phyloP scores from a whole-genome alignment of 2,797 vertebrate species.

The Pseudomugil tenellus region DNA sequence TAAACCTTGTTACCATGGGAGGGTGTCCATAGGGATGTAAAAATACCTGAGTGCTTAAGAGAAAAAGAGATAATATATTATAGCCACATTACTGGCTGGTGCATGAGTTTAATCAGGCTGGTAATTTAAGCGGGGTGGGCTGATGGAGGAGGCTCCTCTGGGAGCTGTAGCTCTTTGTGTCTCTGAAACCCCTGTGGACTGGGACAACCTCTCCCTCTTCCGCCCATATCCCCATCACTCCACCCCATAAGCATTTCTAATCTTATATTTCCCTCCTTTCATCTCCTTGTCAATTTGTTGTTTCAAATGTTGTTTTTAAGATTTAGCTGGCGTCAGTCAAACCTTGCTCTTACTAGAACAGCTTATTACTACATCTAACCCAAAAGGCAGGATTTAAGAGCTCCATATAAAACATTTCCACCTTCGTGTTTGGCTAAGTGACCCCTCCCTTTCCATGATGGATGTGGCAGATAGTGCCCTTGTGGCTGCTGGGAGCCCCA shows the following conservation, averaged over 20 bases:
- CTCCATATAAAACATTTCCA: slow-evolving; percentile 25
- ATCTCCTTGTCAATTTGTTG: not conserved
- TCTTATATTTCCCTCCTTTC: slow-evolving; percentile 3
- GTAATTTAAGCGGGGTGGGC: slow-evolving; percentile 66
- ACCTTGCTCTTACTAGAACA: not conserved
- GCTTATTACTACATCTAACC: slow-evolving; percentile 1
- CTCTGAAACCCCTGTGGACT: slow-evolving; percentile 53
- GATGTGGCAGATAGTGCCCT: slow-evolving; percentile 68
- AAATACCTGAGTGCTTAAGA: slow-evolving; percentile 45
- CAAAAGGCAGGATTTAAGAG: slow-evolving; percentile 3
- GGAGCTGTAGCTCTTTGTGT: slow-evolving; percentile 74
- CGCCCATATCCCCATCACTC: slow-evolving; percentile 23
- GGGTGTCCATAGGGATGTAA: slow-evolving; percentile 54
- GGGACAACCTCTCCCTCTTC: slow-evolving; percentile 42
- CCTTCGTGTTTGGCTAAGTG: slow-evolving; percentile 34
- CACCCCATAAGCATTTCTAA: slow-evolving; percentile 7
- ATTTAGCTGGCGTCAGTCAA: not conserved
- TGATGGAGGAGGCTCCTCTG: slow-evolving; percentile 66
- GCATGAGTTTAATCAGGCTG: slow-evolving; percentile 69
- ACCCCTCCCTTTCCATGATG: slow-evolving; percentile 60
- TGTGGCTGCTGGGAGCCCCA: slow-evolving; percentile 43
- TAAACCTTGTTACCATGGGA: slow-evolving; percentile 66
- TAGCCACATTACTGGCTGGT: slow-evolving; percentile 58
- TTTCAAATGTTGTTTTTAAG: slow-evolving; percentile 6
- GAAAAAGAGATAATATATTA: slow-evolving; percentile 52